Conservation (phyloP, 2,888 invertebrate genomes). For the Gnatocerus cornutus region DNA sequence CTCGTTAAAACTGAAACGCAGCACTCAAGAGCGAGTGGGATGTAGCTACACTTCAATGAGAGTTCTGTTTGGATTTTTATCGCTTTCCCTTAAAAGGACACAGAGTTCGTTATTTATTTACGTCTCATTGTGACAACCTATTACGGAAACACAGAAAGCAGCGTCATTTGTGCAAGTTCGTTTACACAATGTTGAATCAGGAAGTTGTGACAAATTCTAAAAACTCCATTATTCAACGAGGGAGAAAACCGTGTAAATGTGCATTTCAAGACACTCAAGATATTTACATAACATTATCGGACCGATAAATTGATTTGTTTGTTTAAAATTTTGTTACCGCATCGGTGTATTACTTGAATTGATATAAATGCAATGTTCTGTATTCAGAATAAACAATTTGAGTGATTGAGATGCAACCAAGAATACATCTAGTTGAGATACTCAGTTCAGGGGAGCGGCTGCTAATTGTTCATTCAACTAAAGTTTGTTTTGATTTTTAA, state of each 20-base stretch:
- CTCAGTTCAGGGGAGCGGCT: too few relatives aligned
- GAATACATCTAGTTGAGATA: background rate
- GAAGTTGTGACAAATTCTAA: constrained; percentile 4
- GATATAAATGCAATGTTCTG: too few relatives aligned
- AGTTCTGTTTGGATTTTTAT: constrained; percentile 41
- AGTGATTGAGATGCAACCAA: background rate
- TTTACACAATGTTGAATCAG: constrained; percentile 5
- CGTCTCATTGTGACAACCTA: constrained; percentile 11
- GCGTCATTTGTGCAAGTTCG: constrained; percentile 14
- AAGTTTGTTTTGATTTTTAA: too few relatives aligned
- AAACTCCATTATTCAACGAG: background rate
- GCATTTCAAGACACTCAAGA: too few relatives aligned
- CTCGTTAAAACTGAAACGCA: background rate
- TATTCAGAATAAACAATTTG: too few relatives aligned
- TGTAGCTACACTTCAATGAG: constrained; percentile 3
- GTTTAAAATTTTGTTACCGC: too few relatives aligned
- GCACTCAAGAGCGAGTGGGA: background rate
- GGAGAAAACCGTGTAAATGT: too few relatives aligned
- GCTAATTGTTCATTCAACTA: too few relatives aligned
- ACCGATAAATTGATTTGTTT: too few relatives aligned
- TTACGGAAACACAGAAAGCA: constrained; percentile 10
- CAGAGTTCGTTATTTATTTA: constrained; percentile 24
- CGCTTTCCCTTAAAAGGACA: constrained; percentile 23
- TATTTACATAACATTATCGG: background rate
- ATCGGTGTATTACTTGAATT: too few relatives aligned